These are phyloP conservation scores for Exephanes ischioxanthus DNA, from an alignment of 2,888 invertebrate species.

Conservation along the genomic window DNA sequence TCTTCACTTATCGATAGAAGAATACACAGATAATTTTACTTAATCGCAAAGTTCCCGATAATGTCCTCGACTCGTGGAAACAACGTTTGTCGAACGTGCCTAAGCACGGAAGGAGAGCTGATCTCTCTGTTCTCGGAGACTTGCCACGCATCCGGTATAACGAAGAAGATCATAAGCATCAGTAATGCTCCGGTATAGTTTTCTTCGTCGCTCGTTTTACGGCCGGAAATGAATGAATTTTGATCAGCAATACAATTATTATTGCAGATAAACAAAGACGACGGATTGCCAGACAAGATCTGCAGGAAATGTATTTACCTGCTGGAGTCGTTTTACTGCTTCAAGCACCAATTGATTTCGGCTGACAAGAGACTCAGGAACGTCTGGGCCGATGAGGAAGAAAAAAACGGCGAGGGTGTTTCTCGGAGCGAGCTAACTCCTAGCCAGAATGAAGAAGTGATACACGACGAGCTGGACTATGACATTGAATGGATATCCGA, in stretches of 20 bases:
- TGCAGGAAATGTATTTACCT: conserved; percentile 74
- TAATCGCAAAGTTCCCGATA: background rate
- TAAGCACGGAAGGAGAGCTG: conserved; percentile 71
- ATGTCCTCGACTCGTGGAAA: conserved; percentile 44
- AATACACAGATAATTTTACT: background rate
- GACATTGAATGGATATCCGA: conserved; percentile 72
- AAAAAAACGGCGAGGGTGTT: background rate
- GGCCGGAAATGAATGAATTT: background rate
- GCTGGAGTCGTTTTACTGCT: conserved; percentile 71
- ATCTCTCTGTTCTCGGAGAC: conserved; percentile 69
- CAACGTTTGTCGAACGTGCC: conserved; percentile 71
- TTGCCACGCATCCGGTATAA: conserved; percentile 62
- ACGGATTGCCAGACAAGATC: conserved; percentile 71
- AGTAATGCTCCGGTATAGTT: conserved; percentile 69
- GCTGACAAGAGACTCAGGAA: conserved; percentile 66
- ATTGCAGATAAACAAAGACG: conserved; percentile 67
- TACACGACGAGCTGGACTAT: conserved; percentile 67
- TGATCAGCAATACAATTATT: background rate
- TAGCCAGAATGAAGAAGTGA: background rate
- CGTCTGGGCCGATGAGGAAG: background rate
- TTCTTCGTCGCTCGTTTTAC: background rate
- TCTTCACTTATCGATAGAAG: background rate
- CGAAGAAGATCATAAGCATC: conserved; percentile 69
- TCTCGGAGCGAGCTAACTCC: background rate
- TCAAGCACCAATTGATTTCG: conserved; percentile 71